Evolutionary conservation across 2,113 vertebrate genomes (phyloP), one percentile per base, ranked within the genome.

Genomic region (Malurus alboscapulatus): DNA sequence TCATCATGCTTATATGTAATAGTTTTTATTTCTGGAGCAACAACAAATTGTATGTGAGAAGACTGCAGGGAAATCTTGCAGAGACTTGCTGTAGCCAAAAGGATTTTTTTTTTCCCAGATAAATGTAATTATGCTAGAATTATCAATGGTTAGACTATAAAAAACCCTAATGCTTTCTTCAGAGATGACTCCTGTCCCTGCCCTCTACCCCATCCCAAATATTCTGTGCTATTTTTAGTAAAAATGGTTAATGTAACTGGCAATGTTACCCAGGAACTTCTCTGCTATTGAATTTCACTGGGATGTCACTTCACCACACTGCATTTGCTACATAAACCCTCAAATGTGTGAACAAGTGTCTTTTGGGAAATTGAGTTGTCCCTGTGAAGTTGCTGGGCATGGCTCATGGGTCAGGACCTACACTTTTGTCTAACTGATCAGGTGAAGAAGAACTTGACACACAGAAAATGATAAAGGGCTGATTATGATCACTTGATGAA

Each of bases 21-120:
- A 89, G 63, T 14, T 74, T 90, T 86, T 85, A 68, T 87, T 95
- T 87, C 65, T 92, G 71, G 59, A 87, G n/a, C 58, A 79, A 53
- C 27, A 67, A 53, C 50, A 84, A 91, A 72, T 29, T 81, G 50
- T 53, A 25, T 1, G 2, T 78, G 83, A 87, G 83, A 94, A 88
- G n/a, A 57, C 18, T 68, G 54, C 76, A 55, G 73, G 67, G 77
- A 68, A 65, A 63, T 65, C 14, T 79, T 74, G 45, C 55, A 65
- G 40, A 63, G 26, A 51, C 32, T 81, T 92, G 55, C n/a, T 94
- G 47, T 36, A 62, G 34, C 29, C 57, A 77, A 19, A 54, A 67
- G 53, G 19, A 26, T 17, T 75, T 90, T 47, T 62, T 32, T 29
- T 20, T 7, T 0, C 17, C 7, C 38, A 42, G 71, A 72, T 32